Evolutionary conservation across 2,113 vertebrate genomes (phyloP).

Genomic region (Paedocypris sp.): DNA sequence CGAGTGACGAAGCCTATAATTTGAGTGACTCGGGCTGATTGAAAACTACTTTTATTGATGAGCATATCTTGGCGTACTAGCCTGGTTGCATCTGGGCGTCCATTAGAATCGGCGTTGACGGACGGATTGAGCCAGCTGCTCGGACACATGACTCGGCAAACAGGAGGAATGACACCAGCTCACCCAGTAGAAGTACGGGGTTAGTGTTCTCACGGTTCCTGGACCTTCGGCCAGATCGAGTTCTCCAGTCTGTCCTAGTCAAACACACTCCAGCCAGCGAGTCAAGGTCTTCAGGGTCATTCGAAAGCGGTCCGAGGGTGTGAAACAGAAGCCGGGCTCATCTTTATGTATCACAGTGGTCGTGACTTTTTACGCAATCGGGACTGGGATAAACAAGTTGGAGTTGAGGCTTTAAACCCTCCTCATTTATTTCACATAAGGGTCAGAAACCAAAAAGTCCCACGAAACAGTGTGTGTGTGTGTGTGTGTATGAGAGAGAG

Average conservation of each 20-base stretch:
- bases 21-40: no score
- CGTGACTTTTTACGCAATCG: no score
- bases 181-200: background rate
- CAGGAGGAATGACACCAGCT: slow-evolving; percentile 20
- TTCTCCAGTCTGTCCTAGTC: background rate
- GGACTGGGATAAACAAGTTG: no score
- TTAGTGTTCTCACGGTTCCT: background rate
- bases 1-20: no score
- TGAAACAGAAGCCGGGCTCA: background rate
- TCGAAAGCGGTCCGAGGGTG: background rate
- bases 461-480: no score
- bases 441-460: no score
- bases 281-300: background rate
- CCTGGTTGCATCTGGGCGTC: no score
- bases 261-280: background rate
- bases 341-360: background rate
- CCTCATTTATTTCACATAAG: no score
- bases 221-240: background rate
- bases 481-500: no score
- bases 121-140: slow-evolving; percentile 18
- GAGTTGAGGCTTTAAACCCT: no score
- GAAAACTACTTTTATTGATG: no score
- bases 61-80: no score
- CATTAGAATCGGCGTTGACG: slow-evolving; percentile 15
- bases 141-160: slow-evolving; percentile 21